Conservation (phyloP, 1,140 invertebrate species). For the Diachasmimorpha longicaudata region DNA sequence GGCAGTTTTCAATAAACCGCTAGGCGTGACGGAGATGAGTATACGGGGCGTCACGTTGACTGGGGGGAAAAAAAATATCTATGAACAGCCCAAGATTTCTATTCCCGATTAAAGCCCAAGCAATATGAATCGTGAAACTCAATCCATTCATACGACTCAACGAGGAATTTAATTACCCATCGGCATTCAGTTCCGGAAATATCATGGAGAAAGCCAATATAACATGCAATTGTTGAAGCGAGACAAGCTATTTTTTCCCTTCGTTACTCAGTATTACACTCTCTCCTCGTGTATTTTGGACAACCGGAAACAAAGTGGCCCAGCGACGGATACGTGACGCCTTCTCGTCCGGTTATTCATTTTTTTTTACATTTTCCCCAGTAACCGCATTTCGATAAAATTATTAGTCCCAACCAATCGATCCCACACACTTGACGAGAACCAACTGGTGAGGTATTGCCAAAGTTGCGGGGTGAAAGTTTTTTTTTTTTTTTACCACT, state of each 20-base stretch:
- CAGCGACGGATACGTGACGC: conserved; percentile 13
- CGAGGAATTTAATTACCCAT: not conserved
- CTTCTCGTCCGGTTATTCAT: not conserved
- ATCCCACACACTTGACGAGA: conserved; percentile 16
- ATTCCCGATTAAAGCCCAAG: conserved; percentile 14
- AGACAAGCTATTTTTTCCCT: not conserved
- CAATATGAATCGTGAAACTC: not conserved
- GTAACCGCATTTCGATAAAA: conserved; percentile 10
- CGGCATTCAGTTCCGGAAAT: not conserved
- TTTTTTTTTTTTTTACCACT: conserved; percentile 9
- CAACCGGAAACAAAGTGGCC: conserved; percentile 10
- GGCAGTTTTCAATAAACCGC: conserved; percentile 25
- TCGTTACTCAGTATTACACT: not conserved
- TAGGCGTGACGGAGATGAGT: conserved; percentile 10
- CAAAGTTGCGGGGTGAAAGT: conserved; percentile 15
- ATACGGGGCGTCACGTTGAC: conserved; percentile 17
- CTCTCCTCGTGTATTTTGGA: not conserved
- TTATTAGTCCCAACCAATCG: conserved; percentile 14
- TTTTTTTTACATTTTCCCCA: not conserved
- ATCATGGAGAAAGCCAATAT: not conserved
- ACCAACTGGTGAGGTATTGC: conserved; percentile 9
- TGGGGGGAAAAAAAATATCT: conserved; percentile 2
- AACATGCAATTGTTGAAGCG: not conserved
- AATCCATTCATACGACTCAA: not conserved
- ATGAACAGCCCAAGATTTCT: conserved; percentile 12